Evolutionary conservation across 2,888 invertebrate species (phyloP).

Genomic region (Chrysolina oricalcia): DNA sequence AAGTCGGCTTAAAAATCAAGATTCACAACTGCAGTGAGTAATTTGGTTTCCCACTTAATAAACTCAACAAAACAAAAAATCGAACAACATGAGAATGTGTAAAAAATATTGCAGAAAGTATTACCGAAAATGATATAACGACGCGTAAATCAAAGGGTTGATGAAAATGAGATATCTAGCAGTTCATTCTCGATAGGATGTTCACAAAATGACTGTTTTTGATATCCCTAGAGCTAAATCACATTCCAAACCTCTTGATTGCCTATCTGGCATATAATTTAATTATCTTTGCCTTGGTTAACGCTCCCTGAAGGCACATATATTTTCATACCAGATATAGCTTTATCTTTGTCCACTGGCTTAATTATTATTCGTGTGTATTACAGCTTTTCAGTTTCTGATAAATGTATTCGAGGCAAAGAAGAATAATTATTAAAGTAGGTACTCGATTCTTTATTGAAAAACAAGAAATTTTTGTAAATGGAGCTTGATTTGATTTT

Average conservation of each 20-base stretch:
- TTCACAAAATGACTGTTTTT: background rate
- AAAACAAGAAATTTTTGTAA: too few relatives aligned
- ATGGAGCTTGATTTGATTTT: too few relatives aligned
- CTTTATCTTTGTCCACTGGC: constrained; percentile 13
- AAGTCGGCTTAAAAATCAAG: too few relatives aligned
- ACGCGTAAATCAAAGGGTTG: background rate
- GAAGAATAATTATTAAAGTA: background rate
- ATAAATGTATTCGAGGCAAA: constrained; percentile 2
- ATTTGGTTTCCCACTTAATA: too few relatives aligned
- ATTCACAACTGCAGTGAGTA: too few relatives aligned
- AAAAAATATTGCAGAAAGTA: too few relatives aligned
- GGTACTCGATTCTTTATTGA: too few relatives aligned
- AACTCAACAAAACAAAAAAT: too few relatives aligned
- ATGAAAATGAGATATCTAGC: background rate
- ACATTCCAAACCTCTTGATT: constrained; percentile 16
- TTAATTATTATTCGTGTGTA: constrained; percentile 16
- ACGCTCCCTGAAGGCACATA: constrained; percentile 17
- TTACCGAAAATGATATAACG: too few relatives aligned
- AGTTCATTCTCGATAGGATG: background rate
- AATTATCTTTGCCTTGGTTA: constrained; percentile 18
- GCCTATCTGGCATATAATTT: constrained; percentile 20
- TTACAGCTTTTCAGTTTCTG: background rate
- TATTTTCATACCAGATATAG: constrained; percentile 24
- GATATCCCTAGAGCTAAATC: background rate
- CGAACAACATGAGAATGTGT: too few relatives aligned